These are phyloP conservation scores for Scylla paramamosain DNA, from an alignment of 1,140 invertebrate species.

Conservation along the genomic window DNA sequence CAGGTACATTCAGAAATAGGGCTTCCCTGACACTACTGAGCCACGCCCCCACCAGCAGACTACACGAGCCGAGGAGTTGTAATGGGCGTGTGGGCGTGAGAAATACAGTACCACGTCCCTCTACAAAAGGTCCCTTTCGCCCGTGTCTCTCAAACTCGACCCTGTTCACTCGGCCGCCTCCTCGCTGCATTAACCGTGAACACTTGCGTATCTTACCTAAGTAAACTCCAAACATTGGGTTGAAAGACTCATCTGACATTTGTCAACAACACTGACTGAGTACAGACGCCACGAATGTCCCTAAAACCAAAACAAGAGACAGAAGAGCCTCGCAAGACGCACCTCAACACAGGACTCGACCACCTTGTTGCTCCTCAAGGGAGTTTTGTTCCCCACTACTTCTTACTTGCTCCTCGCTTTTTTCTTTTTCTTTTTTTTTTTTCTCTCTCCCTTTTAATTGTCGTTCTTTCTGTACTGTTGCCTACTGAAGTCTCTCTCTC, in stretches of 20 bases:
- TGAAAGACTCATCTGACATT: constrained; percentile 67
- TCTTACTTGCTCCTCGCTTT: neutral
- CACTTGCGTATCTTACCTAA: constrained; percentile 53
- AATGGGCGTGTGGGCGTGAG: neutral
- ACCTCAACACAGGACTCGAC: neutral
- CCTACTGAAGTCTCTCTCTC: neutral
- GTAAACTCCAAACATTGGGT: constrained; percentile 62
- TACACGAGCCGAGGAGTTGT: neutral
- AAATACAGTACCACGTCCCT: neutral
- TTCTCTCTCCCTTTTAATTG: too few species aligned
- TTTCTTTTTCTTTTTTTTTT: neutral
- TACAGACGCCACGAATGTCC: neutral
- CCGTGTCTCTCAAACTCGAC: neutral
- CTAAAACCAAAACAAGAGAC: constrained; percentile 21
- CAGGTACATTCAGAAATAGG: too few species aligned
- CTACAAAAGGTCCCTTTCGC: neutral
- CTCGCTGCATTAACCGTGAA: neutral
- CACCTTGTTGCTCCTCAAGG: neutral
- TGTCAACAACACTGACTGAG: constrained; percentile 62
- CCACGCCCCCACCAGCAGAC: neutral
- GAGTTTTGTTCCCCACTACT: neutral
- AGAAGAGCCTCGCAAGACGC: neutral
- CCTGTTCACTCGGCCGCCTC: too few species aligned
- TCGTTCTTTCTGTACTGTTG: neutral
- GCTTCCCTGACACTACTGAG: neutral